These are phyloP conservation scores for Prosapia bicincta DNA, from an alignment of 2,888 invertebrate genomes.

Conservation along the genomic window DNA sequence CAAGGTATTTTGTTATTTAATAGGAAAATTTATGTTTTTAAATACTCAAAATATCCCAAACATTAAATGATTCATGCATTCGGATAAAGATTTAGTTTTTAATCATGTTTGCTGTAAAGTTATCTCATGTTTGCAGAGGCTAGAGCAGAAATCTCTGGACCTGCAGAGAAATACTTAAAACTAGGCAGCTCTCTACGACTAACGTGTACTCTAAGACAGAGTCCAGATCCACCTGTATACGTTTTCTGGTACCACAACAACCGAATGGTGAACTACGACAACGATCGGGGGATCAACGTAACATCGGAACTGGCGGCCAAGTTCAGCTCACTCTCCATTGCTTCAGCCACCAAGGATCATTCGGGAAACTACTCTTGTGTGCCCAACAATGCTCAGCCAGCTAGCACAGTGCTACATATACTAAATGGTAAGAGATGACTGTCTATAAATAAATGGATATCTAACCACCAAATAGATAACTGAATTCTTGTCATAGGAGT, in stretches of 20 bases:
- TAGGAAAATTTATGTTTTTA: no score
- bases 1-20: no score
- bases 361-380: conserved; percentile 88
- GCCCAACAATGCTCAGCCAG: conserved; percentile 83
- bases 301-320: conserved; percentile 72
- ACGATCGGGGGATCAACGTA: conserved; percentile 80
- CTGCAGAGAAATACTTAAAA: conserved; percentile 80
- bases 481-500: no score
- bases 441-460: no score
- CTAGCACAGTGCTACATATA: conserved; percentile 85
- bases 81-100: no score
- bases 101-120: no score
- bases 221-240: conserved; percentile 79
- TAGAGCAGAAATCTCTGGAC: conserved; percentile 80
- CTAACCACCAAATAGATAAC: no score
- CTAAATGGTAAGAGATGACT: conserved; percentile 67
- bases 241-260: conserved; percentile 76
- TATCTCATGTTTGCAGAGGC: conserved; percentile 79
- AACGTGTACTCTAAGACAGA: conserved; percentile 77
- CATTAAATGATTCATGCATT: no score
- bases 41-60: no score
- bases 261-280: conserved; percentile 89
- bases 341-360: conserved; percentile 62
- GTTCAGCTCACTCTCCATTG: conserved; percentile 57
- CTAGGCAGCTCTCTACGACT: conserved; percentile 79